A percentile compares a stretch with the other conserved stretches of the same genome.
phyloP scores from a whole-genome alignment of 2,888 invertebrate species.

The Sympetrum striolatum region DNA sequence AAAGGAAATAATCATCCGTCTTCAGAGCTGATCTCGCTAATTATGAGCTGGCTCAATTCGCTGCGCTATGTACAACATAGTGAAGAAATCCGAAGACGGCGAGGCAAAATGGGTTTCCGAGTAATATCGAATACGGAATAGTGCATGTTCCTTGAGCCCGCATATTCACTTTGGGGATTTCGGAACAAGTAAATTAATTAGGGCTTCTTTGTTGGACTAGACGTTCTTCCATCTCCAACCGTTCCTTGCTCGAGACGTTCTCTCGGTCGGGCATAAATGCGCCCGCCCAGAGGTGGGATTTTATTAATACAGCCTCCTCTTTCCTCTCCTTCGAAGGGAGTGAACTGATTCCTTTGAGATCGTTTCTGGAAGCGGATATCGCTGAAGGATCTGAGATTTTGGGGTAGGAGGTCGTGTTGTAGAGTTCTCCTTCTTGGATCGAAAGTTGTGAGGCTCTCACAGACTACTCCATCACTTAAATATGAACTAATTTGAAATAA shows the following conservation, averaged over 20 bases:
- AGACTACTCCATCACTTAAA: no score
- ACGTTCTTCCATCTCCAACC: neutral
- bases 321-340: neutral
- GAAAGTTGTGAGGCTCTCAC: no score
- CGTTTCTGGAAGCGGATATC: no score
- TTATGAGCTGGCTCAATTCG: neutral
- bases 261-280: neutral
- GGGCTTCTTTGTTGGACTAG: neutral
- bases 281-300: neutral
- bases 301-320: neutral
- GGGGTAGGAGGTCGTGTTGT: no score
- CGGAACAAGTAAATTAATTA: neutral
- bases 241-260: neutral
- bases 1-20: neutral
- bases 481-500: no score
- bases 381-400: no score
- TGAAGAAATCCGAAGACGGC: neutral
- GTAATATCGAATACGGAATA: neutral
- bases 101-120: neutral
- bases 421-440: no score
- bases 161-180: neutral
- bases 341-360: neutral
- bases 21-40: neutral
- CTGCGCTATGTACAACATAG: neutral
- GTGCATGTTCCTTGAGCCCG: neutral